Conservation (phyloP, 1,140 invertebrate genomes). For the Zaprionus africanus region DNA sequence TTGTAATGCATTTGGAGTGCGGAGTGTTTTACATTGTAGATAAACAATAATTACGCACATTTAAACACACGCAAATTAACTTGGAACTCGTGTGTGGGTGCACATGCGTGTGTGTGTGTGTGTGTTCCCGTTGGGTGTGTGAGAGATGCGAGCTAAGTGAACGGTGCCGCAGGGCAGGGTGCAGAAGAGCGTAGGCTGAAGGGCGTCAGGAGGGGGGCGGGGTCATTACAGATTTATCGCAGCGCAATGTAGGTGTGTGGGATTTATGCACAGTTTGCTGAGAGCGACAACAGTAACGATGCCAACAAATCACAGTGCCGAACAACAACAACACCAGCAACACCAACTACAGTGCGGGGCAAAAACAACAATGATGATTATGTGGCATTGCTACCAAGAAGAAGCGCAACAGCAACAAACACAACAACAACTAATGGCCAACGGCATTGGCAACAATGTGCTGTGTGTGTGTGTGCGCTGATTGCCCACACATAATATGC, state of each 20-base stretch:
- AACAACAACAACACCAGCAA: slow-evolving; percentile 41
- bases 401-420: slow-evolving; percentile 35
- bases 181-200: neutral
- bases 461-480: slow-evolving; percentile 25
- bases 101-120: slow-evolving; percentile 14
- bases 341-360: slow-evolving; percentile 36
- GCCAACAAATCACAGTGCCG: slow-evolving; percentile 75
- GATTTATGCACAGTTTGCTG: slow-evolving; percentile 81
- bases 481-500: slow-evolving; percentile 40
- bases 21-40: slow-evolving; percentile 56
- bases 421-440: slow-evolving; percentile 30
- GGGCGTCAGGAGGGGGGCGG: neutral
- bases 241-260: slow-evolving; percentile 76
- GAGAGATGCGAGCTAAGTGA: neutral
- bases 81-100: slow-evolving; percentile 35
- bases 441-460: slow-evolving; percentile 47
- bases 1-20: slow-evolving; percentile 36
- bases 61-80: slow-evolving; percentile 78
- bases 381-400: slow-evolving; percentile 64
- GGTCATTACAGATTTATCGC: slow-evolving; percentile 79
- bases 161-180: neutral
- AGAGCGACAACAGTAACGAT: slow-evolving; percentile 80
- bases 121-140: neutral
- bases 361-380: slow-evolving; percentile 57
- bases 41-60: slow-evolving; percentile 80